These are phyloP conservation scores for Trachelus stipa DNA, from an alignment of 2,888 invertebrate genomes.

Conservation along the genomic window DNA sequence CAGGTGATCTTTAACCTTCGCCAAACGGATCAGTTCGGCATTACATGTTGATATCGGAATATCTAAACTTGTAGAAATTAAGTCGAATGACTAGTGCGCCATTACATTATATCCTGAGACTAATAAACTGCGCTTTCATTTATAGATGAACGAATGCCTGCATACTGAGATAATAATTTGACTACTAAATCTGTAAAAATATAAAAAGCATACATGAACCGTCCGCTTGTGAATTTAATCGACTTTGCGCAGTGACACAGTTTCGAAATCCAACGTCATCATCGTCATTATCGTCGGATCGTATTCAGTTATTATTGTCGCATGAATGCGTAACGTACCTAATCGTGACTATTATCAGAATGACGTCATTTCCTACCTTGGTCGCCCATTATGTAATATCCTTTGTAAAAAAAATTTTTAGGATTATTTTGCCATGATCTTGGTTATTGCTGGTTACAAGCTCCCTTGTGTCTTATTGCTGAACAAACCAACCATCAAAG, in stretches of 20 bases:
- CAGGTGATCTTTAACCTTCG: neutral
- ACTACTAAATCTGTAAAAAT: neutral
- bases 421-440: neutral
- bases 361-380: neutral
- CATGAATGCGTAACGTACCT: neutral
- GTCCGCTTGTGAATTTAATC: neutral
- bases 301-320: neutral
- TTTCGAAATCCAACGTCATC: neutral
- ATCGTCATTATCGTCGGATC: neutral
- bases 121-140: neutral
- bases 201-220: neutral
- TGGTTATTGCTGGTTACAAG: constrained; percentile 25
- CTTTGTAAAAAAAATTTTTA: neutral
- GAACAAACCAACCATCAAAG: constrained; percentile 63
- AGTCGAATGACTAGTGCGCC: neutral
- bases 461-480: constrained; percentile 61
- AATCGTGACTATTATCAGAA: neutral
- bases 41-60: neutral
- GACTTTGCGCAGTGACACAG: neutral
- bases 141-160: neutral
- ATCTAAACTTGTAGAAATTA: neutral
- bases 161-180: neutral
- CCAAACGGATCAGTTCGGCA: neutral
- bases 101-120: neutral
- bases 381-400: neutral